phyloP scores from a whole-genome alignment of 1,140 invertebrate species.

The Drosophila biarmipes region DNA sequence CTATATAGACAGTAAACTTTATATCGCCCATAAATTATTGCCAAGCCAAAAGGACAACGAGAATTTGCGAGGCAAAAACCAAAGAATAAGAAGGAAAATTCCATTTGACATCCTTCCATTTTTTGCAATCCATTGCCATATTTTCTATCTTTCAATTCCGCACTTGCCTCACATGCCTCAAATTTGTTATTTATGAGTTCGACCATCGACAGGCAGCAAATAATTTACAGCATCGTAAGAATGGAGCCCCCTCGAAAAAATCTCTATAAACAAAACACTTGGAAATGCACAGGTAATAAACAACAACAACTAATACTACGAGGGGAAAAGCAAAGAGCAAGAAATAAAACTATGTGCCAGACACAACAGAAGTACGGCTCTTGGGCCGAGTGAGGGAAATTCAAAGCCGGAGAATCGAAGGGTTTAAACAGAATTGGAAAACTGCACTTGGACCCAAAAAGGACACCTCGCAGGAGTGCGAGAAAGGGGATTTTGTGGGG shows the following conservation, averaged over 20 bases:
- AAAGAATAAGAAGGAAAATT: constrained; percentile 11
- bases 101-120: constrained; percentile 16
- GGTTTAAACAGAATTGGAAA: constrained; percentile 7
- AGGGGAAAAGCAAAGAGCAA: background rate
- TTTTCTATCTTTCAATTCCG: background rate
- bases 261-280: constrained; percentile 72
- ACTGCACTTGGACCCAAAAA: constrained; percentile 28
- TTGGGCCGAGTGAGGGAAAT: background rate
- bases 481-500: background rate
- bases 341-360: constrained; percentile 25
- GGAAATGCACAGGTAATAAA: constrained; percentile 66
- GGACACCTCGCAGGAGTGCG: constrained; percentile 1
- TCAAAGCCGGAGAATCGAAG: constrained; percentile 14
- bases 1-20: no score
- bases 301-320: constrained; percentile 51
- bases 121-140: background rate
- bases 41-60: background rate
- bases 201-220: constrained; percentile 56
- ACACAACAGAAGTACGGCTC: background rate
- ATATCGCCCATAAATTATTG: no score
- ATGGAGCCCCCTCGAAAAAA: background rate
- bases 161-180: constrained; percentile 17
- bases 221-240: constrained; percentile 65
- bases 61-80: background rate
- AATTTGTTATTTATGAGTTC: constrained; percentile 64